Evolutionary conservation across 2,888 invertebrate species (phyloP), one percentile per base, ranked within the genome.

Genomic region (Drosophila sordidula): DNA sequence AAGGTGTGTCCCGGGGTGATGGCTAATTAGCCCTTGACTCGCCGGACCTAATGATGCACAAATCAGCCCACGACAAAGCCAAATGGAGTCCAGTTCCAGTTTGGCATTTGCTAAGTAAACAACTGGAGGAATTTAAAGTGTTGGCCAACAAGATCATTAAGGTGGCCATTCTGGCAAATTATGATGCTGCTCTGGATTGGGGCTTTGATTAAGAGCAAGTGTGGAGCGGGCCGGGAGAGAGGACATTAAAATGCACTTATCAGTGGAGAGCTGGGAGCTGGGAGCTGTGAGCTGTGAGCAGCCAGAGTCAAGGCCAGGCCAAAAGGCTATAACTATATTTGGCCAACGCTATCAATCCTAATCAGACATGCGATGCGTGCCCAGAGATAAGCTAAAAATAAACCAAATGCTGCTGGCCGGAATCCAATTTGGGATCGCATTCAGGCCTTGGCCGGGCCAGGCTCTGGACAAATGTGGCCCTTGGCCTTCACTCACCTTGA

Each of bases 401-500:
- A 87, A 82, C 75, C 70, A 77, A 78, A 79, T 58, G 66, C 72
- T 25, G 39, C 52, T 44, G 29, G 57, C 25, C 38, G 22, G 52
- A 34, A 44, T 42, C 34, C 47, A 54, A 38, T 49, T 42, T 29
- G 64, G 64, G 34, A 62, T 63, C 42, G 62, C 47, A 18, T 26
- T 29, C 47, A 69, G 68, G 56, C 79, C 75, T 71, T 72, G 74
- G 61, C 39, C 54, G 49, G 36, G 49, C 55, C 76, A 57, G 51
- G 56, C 74, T 64, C 81, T 64, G 81, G 81, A 71, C 79, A 85
- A 85, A 89, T 87, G 76, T 86, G 88, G 90, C 90, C 91, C 92
- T 91, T 91, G 91, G 91, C 92, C 92, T 91, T 91, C 92, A 90
- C 83, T 91, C 87, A 91, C 92, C 91, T 92, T 91, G 91, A 90